Evolutionary conservation across 2,797 vertebrate genomes (phyloP), one percentile per base, ranked within the genome.

Genomic region (Rhyacichthys aspro): DNA sequence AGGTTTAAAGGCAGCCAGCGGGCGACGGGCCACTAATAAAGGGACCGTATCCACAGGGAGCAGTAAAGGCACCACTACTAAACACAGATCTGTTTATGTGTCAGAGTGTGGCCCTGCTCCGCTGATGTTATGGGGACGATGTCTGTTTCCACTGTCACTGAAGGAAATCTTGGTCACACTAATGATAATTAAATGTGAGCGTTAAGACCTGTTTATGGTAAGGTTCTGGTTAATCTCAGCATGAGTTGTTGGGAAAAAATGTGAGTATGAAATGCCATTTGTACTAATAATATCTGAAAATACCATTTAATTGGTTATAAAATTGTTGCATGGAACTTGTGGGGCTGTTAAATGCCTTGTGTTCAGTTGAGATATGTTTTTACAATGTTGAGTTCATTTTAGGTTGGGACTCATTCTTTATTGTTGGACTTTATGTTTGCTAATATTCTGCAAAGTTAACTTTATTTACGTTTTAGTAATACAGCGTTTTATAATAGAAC

Each of bases 1-100:
- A 78, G 73, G 59, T 83, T 82, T 85, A 67, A 72, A 81, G 78
- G 41, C 81, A 75, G 81, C 81, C 80, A 90, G 77, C 65, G 72
- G 82, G 78, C 81, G 72, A 68, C 76, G 74, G 72, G 78, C 69
- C 66, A 67, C 71, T 84, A 85, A 86, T 89, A 81, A 87, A 86
- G 68, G 56, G 63, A 79, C 72, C 76, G 70, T 58, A 67, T 76
- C 78, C 74, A 64, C 61, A 60, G 78, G 63, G 84, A 82, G 55
- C 64, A 63, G 68, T 72, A 81, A 84, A 75, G 55, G 52, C 52
- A 45, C 37, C n/a, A 3, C 11, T 10, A 49, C 38, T 63, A 55
- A 56, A 63, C 55, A 69, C 19, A 65, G 16, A 44, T 59, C 46
- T 68, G 59, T 76, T 57, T 61, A 55, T 61, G 18, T 67, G 41